Conservation (phyloP, 2,888 invertebrate species). For the Saturnia pavonia region DNA sequence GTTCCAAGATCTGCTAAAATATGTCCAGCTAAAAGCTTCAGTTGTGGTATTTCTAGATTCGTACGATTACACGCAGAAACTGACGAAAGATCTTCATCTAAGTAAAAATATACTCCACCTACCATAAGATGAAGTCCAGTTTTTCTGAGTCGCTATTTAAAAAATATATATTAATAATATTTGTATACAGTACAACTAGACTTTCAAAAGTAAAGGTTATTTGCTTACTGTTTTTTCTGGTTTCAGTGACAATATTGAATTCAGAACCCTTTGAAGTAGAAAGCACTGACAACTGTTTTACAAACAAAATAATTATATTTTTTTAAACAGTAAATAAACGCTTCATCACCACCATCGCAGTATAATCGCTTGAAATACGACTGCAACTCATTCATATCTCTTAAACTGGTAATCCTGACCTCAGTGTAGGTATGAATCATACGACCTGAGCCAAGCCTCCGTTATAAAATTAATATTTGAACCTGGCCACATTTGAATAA, state of each 20-base stretch:
- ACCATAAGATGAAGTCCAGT: no score
- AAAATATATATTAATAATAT: no score
- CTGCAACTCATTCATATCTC: slow-evolving; percentile 46
- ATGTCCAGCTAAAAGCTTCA: no score
- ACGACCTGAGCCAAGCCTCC: slow-evolving; percentile 55
- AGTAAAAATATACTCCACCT: no score
- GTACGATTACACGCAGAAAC: no score
- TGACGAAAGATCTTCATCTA: no score
- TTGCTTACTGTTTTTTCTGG: not conserved
- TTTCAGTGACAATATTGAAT: not conserved
- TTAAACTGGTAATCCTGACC: slow-evolving; percentile 69
- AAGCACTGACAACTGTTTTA: not conserved
- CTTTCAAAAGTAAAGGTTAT: not conserved
- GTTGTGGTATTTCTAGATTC: no score
- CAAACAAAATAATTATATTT: slow-evolving; percentile 17
- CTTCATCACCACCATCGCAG: slow-evolving; percentile 31
- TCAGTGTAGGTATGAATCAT: slow-evolving; percentile 60
- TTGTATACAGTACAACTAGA: no score
- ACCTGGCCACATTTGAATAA: slow-evolving; percentile 30
- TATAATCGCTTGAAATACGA: slow-evolving; percentile 45
- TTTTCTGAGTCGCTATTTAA: no score
- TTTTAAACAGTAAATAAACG: slow-evolving; percentile 28
- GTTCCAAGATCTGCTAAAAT: no score
- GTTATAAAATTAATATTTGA: slow-evolving; percentile 28
- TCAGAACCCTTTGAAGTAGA: not conserved